Evolutionary conservation across 2,888 invertebrate genomes (phyloP), one percentile per base, ranked within the genome.

Genomic region (Hoplodrina blanda): DNA sequence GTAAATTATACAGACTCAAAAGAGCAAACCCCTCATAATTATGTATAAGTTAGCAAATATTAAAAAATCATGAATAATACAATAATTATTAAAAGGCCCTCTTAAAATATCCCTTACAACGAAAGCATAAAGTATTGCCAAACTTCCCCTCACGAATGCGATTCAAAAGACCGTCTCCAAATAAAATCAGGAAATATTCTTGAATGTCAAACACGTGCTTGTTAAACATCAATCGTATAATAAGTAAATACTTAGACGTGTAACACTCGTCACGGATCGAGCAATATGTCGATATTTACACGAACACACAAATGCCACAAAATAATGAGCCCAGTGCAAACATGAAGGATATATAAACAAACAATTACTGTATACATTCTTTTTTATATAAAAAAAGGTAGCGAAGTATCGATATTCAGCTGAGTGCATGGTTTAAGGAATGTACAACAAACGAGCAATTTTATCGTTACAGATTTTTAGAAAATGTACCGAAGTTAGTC

Each of bases 241-340:
- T 84, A 86, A 84, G 84, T 87, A 87, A 87, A 88, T 84, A 88
- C 81, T 85, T 80, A 75, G 73, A 64, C 73, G 76, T 62, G 72
- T 74, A 56, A 85, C 81, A 86, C 81, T 88, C 87, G 57, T 73
- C 67, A 59, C 54, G n/a, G 19, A 57, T 62, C 60, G 64, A 87
- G 84, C 77, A 79, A 83, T 82, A 88, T 83, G 85, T 87, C 88
- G 87, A 88, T 87, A 86, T 91, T 87, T 86, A 86, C 85, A 85
- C 88, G 90, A 90, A 91, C 87, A 90, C 78, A 82, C 80, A 83
- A 85, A 87, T 86, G 90, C 85, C 87, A 89, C 86, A 86, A 91
- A 92, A 93, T 94, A 94, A 94, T 93, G 94, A 94, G 92, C 90
- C 85, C 82, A 83, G 87, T 82, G 87, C 89, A 94, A 92, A 93